Evolutionary conservation across 2,113 vertebrate genomes (phyloP).

Genomic region (Phaethon lepturus): DNA sequence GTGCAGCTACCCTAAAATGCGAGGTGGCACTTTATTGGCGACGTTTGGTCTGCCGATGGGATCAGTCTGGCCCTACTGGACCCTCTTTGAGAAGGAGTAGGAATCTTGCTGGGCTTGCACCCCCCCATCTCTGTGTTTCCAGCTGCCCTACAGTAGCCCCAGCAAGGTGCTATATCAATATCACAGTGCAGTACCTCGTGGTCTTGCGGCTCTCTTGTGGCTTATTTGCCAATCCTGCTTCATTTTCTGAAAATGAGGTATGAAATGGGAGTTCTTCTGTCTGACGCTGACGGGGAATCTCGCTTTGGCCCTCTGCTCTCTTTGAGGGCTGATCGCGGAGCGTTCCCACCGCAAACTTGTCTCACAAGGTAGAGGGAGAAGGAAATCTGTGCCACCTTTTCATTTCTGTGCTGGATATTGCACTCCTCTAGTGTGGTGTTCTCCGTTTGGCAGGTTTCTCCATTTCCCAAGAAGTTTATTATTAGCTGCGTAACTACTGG

Average conservation of each 20-base stretch:
- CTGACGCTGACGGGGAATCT: background rate
- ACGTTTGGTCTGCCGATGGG: background rate
- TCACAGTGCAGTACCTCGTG: background rate
- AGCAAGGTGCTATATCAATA: background rate
- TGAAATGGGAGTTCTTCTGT: background rate
- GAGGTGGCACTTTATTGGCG: accelerated
- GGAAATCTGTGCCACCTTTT: background rate
- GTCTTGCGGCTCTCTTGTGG: background rate
- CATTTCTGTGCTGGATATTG: background rate
- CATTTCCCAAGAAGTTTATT: background rate
- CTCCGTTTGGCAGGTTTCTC: background rate
- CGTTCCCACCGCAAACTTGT: background rate
- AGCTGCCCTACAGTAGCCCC: background rate
- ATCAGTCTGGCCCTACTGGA: background rate
- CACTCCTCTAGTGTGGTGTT: background rate
- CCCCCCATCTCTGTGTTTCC: background rate
- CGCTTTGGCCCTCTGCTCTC: background rate
- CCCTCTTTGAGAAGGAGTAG: background rate
- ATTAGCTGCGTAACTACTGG: accelerated
- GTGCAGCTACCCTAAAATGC: background rate
- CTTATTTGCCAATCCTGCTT: background rate
- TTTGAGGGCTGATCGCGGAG: background rate
- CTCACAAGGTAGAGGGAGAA: background rate
- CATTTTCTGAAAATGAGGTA: background rate
- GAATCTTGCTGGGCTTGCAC: background rate